Evolutionary conservation across 2,888 invertebrate species (phyloP).

Genomic region (Stramonita haemastoma): DNA sequence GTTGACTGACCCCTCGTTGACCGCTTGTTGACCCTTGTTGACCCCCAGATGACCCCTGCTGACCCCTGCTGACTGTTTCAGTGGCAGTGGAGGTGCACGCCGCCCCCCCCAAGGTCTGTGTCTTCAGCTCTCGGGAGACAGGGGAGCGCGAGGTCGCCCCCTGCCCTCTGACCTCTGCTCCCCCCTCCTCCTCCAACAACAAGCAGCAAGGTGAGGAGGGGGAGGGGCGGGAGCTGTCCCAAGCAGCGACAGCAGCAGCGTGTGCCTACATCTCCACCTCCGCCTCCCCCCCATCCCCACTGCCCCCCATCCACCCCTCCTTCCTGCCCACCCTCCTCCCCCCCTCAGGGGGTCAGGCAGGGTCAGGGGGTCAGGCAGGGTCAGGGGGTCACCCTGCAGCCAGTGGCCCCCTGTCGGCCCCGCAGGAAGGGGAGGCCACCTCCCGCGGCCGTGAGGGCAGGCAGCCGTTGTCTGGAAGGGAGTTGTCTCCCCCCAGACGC

Average conservation of each 20-base stretch:
- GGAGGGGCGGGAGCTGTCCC: neutral
- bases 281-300: neutral
- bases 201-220: neutral
- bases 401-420: neutral
- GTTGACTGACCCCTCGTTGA: no score
- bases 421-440: neutral
- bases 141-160: constrained; percentile 14
- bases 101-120: constrained; percentile 15
- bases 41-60: no score
- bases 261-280: neutral
- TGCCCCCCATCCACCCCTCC: neutral
- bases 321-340: neutral
- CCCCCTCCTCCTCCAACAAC: neutral
- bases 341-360: no score
- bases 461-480: neutral
- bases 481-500: neutral
- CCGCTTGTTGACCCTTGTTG: no score
- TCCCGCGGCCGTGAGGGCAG: neutral
- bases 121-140: constrained; percentile 36
- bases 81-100: constrained; percentile 45
- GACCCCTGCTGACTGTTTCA: neutral
- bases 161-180: neutral
- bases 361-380: no score
- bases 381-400: neutral
- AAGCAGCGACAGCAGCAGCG: neutral